phyloP scores from a whole-genome alignment of 2,113 vertebrate genomes.

The Psammodynastes pulverulentus region DNA sequence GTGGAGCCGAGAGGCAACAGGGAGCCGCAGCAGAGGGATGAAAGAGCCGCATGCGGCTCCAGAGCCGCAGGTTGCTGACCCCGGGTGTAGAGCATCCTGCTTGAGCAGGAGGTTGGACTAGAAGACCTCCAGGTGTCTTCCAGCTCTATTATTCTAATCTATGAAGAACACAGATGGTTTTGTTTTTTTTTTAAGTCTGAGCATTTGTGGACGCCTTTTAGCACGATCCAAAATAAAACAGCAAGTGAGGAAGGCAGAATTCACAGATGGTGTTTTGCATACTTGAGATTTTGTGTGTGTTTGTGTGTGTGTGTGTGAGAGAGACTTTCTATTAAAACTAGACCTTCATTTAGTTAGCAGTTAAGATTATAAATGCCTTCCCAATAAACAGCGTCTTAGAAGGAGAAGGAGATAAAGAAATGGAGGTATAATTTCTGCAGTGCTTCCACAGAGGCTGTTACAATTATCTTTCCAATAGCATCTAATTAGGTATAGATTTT shows the following conservation, averaged over 20 bases:
- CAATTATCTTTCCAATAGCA: rapidly evolving
- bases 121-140: no score
- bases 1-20: no score
- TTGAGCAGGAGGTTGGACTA: no score
- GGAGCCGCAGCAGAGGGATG: no score
- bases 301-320: not conserved
- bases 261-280: not conserved
- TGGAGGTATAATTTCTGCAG: not conserved
- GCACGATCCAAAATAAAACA: not conserved
- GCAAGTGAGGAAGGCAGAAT: not conserved
- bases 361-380: constrained; percentile 1
- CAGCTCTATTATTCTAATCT: no score
- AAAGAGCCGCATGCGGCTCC: no score
- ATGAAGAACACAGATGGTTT: no score
- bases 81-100: no score
- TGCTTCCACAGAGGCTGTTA: not conserved
- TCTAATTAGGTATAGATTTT: constrained; percentile 27
- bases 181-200: rapidly evolving
- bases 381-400: not conserved
- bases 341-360: not conserved
- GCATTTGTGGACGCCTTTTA: not conserved
- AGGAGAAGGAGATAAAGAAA: not conserved
- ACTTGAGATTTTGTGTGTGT: not conserved
- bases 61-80: no score
- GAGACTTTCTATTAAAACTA: not conserved